phyloP scores from a whole-genome alignment of 2,797 vertebrate species.

The Falco novaeseelandiae region DNA sequence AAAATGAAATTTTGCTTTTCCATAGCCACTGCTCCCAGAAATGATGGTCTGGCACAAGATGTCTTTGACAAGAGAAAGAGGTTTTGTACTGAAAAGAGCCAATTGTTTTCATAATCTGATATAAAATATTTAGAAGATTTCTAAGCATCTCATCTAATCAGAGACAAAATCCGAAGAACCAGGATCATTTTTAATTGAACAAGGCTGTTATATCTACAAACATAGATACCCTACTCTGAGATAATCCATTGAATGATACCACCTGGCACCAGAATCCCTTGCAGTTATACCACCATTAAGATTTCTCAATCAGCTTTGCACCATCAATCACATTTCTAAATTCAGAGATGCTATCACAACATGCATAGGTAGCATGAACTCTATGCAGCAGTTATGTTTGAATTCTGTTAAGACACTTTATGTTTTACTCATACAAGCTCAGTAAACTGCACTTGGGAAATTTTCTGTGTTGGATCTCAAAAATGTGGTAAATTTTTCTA shows the following conservation, averaged over 20 bases:
- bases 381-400: neutral
- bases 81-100: neutral
- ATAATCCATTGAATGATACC: neutral
- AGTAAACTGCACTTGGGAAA: neutral
- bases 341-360: neutral
- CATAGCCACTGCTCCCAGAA: neutral
- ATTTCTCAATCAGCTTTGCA: neutral
- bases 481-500: neutral
- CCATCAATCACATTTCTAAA: neutral
- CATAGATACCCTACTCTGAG: neutral
- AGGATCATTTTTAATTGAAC: neutral
- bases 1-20: neutral
- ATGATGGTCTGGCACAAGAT: neutral
- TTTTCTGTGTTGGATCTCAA: neutral
- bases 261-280: neutral
- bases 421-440: neutral
- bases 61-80: neutral
- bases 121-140: neutral
- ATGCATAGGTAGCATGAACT: accelerated
- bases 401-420: neutral
- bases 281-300: neutral
- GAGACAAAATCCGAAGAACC: neutral
- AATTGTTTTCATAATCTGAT: neutral
- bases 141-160: neutral
- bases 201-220: neutral